Evolutionary conservation across 2,113 vertebrate genomes (phyloP).

Genomic region (Stercorarius parasiticus): DNA sequence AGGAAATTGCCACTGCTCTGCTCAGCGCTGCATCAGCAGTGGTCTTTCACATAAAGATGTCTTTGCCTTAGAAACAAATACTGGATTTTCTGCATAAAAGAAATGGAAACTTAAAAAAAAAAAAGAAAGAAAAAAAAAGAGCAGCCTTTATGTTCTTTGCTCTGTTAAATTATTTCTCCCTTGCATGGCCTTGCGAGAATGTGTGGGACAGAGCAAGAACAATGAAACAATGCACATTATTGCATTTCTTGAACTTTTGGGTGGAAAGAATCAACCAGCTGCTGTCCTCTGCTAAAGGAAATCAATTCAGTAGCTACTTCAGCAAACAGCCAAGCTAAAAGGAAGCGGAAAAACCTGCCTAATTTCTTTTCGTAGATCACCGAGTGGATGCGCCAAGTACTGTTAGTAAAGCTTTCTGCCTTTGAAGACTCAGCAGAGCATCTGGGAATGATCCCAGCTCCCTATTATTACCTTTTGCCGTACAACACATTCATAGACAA

Average conservation of each 20-base stretch:
- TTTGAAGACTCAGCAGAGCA: background rate
- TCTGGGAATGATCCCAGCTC: background rate
- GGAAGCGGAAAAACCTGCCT: background rate
- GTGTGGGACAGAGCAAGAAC: background rate
- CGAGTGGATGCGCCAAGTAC: background rate
- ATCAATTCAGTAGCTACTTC: background rate
- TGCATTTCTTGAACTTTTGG: background rate
- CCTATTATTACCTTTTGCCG: background rate
- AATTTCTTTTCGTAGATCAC: background rate
- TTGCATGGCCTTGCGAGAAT: background rate
- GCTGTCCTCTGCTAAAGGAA: background rate
- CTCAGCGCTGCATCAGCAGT: background rate
- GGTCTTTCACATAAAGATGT: background rate
- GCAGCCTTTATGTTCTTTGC: background rate
- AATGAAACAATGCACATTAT: background rate
- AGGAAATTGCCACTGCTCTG: background rate
- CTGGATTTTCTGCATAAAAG: background rate
- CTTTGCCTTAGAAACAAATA: background rate
- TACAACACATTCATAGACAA: background rate
- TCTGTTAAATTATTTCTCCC: background rate
- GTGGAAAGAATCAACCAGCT: background rate
- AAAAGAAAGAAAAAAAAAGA: background rate
- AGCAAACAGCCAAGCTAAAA: background rate
- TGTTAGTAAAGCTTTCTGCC: background rate
- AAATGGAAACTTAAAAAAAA: background rate